These are phyloP conservation scores for Drosophila melanocephala DNA, from an alignment of 2,888 invertebrate species.

Conservation along the genomic window DNA sequence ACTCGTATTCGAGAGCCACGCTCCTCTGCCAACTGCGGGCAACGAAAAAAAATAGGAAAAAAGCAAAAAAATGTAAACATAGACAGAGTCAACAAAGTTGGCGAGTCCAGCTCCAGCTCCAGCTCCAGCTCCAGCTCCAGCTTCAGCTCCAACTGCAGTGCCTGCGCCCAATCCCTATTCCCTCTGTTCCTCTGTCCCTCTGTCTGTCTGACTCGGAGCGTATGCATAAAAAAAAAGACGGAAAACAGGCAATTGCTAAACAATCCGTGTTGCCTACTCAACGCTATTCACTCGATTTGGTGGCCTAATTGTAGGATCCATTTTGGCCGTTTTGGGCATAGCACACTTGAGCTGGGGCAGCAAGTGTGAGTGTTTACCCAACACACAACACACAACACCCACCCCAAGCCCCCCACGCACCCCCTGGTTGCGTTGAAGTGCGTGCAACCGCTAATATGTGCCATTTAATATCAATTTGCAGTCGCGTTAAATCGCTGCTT, in stretches of 20 bases:
- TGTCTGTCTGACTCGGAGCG: neutral
- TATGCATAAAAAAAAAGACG: neutral
- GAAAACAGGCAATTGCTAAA: constrained; percentile 45
- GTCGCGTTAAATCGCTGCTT: constrained; percentile 72
- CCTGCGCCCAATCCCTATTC: neutral
- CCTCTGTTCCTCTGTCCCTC: neutral
- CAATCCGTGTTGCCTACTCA: constrained; percentile 39
- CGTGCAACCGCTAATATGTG: constrained; percentile 63
- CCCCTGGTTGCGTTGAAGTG: constrained; percentile 19
- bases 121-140: neutral
- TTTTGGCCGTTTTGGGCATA: constrained; percentile 10
- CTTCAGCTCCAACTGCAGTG: neutral
- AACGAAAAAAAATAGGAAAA: constrained; percentile 22
- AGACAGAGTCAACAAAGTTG: constrained; percentile 76
- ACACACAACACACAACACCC: no score
- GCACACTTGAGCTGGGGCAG: neutral
- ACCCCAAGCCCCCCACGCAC: neutral
- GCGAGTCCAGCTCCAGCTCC: constrained; percentile 8
- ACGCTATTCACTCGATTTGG: constrained; percentile 45
- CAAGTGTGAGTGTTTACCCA: neutral
- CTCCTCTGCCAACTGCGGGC: constrained; percentile 18
- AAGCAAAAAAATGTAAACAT: constrained; percentile 58
- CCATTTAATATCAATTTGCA: constrained; percentile 80
- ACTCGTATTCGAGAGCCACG: constrained; percentile 7
- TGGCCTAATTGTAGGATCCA: constrained; percentile 40